Evolutionary conservation across 2,113 vertebrate species (phyloP).

Genomic region (Podocnemis expansa): DNA sequence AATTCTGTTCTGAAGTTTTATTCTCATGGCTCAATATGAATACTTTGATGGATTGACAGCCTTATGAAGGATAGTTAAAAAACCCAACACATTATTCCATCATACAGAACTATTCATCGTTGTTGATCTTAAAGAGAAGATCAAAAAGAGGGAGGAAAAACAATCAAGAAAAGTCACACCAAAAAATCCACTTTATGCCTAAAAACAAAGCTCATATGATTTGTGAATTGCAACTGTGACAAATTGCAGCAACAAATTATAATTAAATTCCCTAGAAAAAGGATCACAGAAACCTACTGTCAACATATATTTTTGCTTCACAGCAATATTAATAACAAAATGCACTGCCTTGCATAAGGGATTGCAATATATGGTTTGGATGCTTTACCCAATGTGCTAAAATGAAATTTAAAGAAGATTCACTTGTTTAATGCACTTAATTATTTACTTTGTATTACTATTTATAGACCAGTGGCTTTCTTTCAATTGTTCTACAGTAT

Average conservation of each 20-base stretch:
- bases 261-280: conserved; percentile 17
- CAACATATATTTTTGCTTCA: background rate
- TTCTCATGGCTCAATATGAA: background rate
- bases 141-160: background rate
- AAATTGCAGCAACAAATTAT: background rate
- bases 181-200: background rate
- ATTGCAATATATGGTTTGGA: background rate
- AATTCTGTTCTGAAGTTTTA: background rate
- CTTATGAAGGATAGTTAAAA: background rate
- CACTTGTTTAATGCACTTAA: background rate
- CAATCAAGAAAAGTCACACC: background rate
- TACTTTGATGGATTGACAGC: background rate
- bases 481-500: background rate
- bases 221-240: conserved; percentile 7
- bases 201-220: background rate
- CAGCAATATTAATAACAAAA: background rate
- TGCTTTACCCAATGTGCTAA: background rate
- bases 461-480: background rate
- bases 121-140: background rate
- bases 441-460: background rate
- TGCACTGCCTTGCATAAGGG: background rate
- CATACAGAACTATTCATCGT: background rate
- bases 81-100: background rate
- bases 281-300: background rate
- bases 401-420: background rate